phyloP scores from a whole-genome alignment of 2,797 vertebrate genomes.

The Microctenopoma lineatum region DNA sequence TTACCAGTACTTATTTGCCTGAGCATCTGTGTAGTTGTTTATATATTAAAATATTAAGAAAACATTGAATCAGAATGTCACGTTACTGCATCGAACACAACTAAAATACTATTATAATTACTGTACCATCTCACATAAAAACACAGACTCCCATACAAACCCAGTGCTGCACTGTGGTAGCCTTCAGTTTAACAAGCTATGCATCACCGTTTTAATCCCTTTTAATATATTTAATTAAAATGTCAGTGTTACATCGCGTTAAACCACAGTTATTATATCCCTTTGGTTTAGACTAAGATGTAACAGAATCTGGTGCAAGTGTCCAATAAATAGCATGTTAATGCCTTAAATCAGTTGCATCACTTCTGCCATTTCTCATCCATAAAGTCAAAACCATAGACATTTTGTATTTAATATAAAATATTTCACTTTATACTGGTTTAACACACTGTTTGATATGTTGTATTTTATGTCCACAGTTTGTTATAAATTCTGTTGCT shows the following conservation, averaged over 20 bases:
- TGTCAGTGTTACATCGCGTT: constrained; percentile 17
- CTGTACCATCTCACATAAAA: not conserved
- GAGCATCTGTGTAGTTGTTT: constrained; percentile 59
- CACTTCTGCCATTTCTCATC: constrained; percentile 70
- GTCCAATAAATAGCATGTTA: constrained; percentile 56
- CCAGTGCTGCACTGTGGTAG: constrained; percentile 17
- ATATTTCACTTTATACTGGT: constrained; percentile 35
- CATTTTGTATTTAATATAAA: constrained; percentile 32
- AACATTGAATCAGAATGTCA: constrained; percentile 23
- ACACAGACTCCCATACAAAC: constrained; percentile 26
- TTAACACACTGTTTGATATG: constrained; percentile 17
- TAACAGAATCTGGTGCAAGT: constrained; percentile 74
- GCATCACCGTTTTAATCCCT: not conserved
- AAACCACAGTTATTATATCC: constrained; percentile 4
- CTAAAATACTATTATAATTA: not conserved
- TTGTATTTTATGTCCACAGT: constrained; percentile 28
- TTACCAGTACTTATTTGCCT: constrained; percentile 47
- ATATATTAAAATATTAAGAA: constrained; percentile 30
- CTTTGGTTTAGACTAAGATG: constrained; percentile 73
- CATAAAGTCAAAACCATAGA: constrained; percentile 45
- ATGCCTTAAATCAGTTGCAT: constrained; percentile 54
- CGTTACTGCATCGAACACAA: constrained; percentile 4
- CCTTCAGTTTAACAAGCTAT: constrained; percentile 29
- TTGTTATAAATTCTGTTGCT: constrained; percentile 39
- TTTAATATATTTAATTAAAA: constrained; percentile 14